Base-by-base conservation (phyloP, 2,888 invertebrate species). In the Agrenia bidenticulata region DNA sequence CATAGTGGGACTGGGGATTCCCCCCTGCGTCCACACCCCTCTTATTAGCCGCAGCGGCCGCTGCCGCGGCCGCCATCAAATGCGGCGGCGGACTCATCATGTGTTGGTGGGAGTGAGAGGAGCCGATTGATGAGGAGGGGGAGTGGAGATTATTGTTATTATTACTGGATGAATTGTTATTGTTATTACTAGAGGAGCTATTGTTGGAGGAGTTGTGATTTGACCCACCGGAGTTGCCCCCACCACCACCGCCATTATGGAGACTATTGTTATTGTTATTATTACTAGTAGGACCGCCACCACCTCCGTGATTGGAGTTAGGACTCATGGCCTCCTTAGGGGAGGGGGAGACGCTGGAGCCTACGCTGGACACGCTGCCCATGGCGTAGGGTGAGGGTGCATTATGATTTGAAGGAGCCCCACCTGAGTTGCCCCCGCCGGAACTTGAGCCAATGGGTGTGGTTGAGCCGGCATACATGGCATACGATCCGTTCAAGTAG, bases 401-500 rank as follows among this genome's bases (percentile, higher is more conserved):
- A 63, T 66, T 65, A 60, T 63, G 58, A 65, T 66, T 66, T 4
- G 32, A 32, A 23, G 69, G 72, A 41, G 69, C 67, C 64, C 69
- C 70, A 67, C 69, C 72, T 59, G 65, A 62, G 50, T 72, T 72
- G 11, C 66, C 70, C 11, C 65, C 65, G 9, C 66, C 66, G 27
- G 73, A 73, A 41, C 72, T 72, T 2, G 73, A 73, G 37, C 71
- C 69, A 41, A 71, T 67, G 54, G 73, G 73, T 49, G 73, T 69
- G 45, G 75, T 73, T 71, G 77, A 77, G 63, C 77, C 77, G 41
- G 78, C 73, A 81, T 92, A 91, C 81, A 89, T 88, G 73, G 89
- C 88, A 64, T 80, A 78, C 58, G 86, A 84, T 71, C 87, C 88
- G 82, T 90, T 90, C 85, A 90, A 88, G 79, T 90, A 89, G 19